Evolutionary conservation across 2,888 invertebrate genomes (phyloP).

Genomic region (Drosophila flavopinicola): DNA sequence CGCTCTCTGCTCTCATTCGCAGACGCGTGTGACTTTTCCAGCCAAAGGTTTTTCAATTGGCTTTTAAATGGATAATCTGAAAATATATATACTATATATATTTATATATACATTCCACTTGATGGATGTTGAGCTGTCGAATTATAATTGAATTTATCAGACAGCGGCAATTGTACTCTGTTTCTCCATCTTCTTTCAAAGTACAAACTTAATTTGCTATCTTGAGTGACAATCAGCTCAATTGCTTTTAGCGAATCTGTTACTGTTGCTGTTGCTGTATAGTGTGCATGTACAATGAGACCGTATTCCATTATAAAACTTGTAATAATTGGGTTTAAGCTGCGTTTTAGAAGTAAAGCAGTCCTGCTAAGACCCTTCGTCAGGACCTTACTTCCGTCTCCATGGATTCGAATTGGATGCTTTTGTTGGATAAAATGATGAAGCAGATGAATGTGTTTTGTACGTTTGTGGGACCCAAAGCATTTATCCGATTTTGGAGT

Average conservation of each 20-base stretch:
- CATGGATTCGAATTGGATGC: background rate
- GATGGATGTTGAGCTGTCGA: conserved; percentile 8
- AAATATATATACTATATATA: background rate
- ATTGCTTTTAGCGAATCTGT: conserved; percentile 38
- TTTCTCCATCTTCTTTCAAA: conserved; percentile 22
- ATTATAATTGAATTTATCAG: conserved; percentile 17
- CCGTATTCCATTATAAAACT: conserved; percentile 24
- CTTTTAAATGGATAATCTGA: conserved; percentile 5
- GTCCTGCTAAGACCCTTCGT: background rate
- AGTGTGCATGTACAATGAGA: conserved; percentile 15
- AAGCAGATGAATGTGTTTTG: background rate
- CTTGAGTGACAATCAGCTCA: conserved; percentile 48
- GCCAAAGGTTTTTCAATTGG: conserved; percentile 19
- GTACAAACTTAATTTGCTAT: conserved; percentile 30
- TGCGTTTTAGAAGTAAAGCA: background rate
- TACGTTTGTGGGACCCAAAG: too few species aligned
- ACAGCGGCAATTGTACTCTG: conserved; percentile 13
- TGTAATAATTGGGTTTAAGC: too few species aligned
- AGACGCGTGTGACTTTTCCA: conserved; percentile 76
- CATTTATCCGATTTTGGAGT: too few species aligned
- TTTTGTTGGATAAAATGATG: background rate
- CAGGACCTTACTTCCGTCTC: background rate
- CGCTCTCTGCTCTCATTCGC: conserved; percentile 49
- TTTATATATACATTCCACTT: background rate
- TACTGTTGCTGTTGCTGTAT: conserved; percentile 23